Conservation (phyloP, 1,140 invertebrate genomes). For the Holotrichia oblita region DNA sequence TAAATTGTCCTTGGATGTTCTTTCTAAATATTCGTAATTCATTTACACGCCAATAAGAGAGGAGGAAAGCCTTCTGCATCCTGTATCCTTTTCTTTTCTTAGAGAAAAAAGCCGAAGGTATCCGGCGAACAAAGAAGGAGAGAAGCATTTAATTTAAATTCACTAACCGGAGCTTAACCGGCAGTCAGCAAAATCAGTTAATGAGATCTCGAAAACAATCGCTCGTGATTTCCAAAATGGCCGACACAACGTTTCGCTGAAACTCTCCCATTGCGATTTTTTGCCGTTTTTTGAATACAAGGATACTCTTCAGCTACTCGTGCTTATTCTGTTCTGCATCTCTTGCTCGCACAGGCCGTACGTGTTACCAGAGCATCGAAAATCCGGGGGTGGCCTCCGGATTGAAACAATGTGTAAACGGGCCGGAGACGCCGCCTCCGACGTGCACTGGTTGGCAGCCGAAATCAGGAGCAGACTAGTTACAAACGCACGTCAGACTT, state of each 20-base stretch:
- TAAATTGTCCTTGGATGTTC: neutral
- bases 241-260: constrained; percentile 45
- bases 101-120: neutral
- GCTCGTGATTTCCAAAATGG: constrained; percentile 58
- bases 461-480: constrained; percentile 48
- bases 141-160: constrained; percentile 44
- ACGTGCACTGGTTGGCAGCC: constrained; percentile 50
- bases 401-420: constrained; percentile 55
- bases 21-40: neutral
- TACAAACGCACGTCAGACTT: constrained; percentile 48
- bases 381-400: constrained; percentile 36
- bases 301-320: neutral
- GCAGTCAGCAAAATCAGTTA: constrained; percentile 57
- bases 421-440: constrained; percentile 49
- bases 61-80: neutral
- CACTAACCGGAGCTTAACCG: constrained; percentile 48
- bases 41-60: neutral
- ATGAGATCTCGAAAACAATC: constrained; percentile 60
- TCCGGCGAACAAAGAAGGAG: constrained; percentile 10
- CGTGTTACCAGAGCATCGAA: neutral
- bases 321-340: neutral
- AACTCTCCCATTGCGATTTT: constrained; percentile 17
- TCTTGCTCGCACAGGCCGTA: neutral
- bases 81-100: neutral
- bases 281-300: constrained; percentile 30